Base-by-base conservation (phyloP, 2,797 vertebrate genomes). In the Sorex maritimensis region DNA sequence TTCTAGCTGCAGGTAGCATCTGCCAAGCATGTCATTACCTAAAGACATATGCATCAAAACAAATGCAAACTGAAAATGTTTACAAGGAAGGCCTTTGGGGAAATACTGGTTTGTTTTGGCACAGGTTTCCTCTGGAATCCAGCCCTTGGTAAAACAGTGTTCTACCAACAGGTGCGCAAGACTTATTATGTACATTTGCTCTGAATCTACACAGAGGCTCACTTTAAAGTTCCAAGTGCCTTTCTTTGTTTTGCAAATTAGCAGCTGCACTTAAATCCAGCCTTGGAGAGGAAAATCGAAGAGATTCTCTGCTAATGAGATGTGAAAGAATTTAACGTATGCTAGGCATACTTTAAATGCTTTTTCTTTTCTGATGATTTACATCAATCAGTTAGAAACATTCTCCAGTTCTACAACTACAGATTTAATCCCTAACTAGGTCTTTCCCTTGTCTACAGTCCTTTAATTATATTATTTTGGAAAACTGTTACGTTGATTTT, bases 1-100 rank as follows among this genome's bases (percentile, higher is more conserved):
- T 86, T 88, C 73, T 0, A 44, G 85, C 6, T 84, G 26, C 38
- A 61, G 26, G 72, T 13, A 63, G 52, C 44, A 63, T 72, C 71
- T 85, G 91, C 49, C 87, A 94, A 80, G n/a, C 23, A 67, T 63
- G 78, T 90, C 78, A n/a, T 86, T 91, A 67, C 78, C 75, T 85
- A 80, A 83, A 94, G 86, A 93, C 69, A 85, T 10, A 84, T 19
- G 30, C 87, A 10, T n/a, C 78, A 74, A 67, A 92, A 93, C 49
- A 94, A 81, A 88, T 9, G 46, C 21, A 30, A 67, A 24, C 65
- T 38, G 12, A 67, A 79, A 67, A 77, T 28, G 14, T 55, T 77
- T 46, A 81, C 46, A 21, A 49, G 67, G 65, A 90, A 68, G 55
- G 46, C n/a, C 88, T 90, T 81, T 28, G 81, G 69, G 86, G 83